Evolutionary conservation across 2,113 vertebrate genomes (phyloP), one percentile per base, ranked within the genome.

Genomic region (Noctilio leporinus): DNA sequence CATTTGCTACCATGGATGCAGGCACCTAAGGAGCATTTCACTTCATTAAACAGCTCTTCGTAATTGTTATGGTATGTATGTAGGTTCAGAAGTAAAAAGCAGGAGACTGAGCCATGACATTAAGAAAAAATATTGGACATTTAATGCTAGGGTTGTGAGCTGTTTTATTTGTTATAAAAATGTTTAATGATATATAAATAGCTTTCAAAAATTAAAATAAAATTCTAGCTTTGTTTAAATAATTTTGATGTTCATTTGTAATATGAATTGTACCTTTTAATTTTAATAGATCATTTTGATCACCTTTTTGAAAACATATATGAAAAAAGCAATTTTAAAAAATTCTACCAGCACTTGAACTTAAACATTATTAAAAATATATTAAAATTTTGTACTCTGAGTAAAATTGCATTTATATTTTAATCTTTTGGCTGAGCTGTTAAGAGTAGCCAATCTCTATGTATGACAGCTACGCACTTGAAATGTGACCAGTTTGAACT

Each of bases 251-350:
- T 49, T 83, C 33, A 5, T 75, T 91, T 80, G 43, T 49, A 69
- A 57, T 59, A 22, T 59, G 22, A 89, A 92, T 83, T n/a, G 53
- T 3, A 49, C 10, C 22, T 47, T 70, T 5, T 94, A 49, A 67
- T 87, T 89, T 96, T 93, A 81, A 85, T 77, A 75, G 80, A 80
- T 81, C 35, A 90, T 85, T 93, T 85, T 81, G 40, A 33, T 53
- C 49, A 53, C 49, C 55, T 59, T 93, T 65, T 76, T 45, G 26
- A 76, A 92, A 91, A 51, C 22, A 30, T 51, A 10, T 28, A 22
- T 67, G 30, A 51, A 69, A 84, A 47, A 76, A 38, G 51, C 19
- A 45, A 45, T 24, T 73, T 96, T 38, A 24, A 43, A 47, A 33
- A 35, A 77, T 88, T 57, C 78, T 62, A 28, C 19, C 38, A 45